Evolutionary conservation across 2,888 invertebrate genomes (phyloP).

Genomic region (Chymomyza amoena): DNA sequence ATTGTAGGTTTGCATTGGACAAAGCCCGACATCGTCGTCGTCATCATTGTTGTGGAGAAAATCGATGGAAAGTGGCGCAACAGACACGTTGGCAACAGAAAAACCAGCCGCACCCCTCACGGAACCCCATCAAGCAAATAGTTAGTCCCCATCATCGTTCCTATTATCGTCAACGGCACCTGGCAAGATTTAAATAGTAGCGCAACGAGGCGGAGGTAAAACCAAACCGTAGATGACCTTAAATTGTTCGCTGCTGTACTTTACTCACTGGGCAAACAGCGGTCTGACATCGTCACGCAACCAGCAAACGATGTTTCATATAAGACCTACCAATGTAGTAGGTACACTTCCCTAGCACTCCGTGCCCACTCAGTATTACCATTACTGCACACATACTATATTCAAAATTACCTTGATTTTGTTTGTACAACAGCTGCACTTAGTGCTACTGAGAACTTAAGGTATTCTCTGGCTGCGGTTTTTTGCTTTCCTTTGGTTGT

Average conservation of each 20-base stretch:
- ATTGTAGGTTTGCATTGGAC: constrained; percentile 26
- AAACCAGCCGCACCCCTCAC: not conserved
- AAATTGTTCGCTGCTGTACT: constrained; percentile 40
- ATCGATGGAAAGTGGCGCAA: constrained; percentile 45
- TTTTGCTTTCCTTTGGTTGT: constrained; percentile 2
- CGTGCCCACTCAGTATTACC: not conserved
- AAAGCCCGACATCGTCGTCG: constrained; percentile 38
- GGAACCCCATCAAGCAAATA: not conserved
- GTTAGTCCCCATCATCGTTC: not conserved
- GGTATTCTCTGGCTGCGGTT: not conserved
- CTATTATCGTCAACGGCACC: constrained; percentile 8
- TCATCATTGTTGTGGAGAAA: constrained; percentile 34
- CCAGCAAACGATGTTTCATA: not conserved
- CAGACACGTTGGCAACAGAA: constrained; percentile 58
- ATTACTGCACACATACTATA: not conserved
- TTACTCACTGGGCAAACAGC: constrained; percentile 25
- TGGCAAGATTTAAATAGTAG: constrained; percentile 54
- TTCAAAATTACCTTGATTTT: not conserved
- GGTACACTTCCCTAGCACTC: not conserved
- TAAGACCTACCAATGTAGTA: not conserved
- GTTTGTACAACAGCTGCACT: not conserved
- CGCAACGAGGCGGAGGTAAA: constrained; percentile 6
- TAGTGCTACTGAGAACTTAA: not conserved
- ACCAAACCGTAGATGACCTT: constrained; percentile 40
- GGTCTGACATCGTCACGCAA: constrained; percentile 46